Conservation (phyloP, 2,113 vertebrate genomes). For the Tamias sibiricus region DNA sequence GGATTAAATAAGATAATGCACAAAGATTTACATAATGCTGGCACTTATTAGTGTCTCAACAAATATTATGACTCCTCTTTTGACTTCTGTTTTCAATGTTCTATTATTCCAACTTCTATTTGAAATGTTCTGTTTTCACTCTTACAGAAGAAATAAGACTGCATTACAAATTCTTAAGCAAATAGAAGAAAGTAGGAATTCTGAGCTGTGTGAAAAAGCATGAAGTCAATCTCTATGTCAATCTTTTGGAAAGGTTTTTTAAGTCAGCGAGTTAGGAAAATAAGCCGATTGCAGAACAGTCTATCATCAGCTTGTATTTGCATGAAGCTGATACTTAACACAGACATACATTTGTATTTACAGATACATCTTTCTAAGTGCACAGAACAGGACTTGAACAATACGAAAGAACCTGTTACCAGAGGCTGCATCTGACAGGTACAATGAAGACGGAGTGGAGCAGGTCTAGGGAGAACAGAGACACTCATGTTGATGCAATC, state of each 20-base stretch:
- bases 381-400: not conserved
- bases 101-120: not conserved
- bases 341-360: not conserved
- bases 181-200: not conserved
- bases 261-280: not conserved
- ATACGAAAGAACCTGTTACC: not conserved
- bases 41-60: not conserved
- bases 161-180: constrained; percentile 1
- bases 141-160: not conserved
- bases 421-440: not conserved
- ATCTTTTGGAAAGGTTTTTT: constrained; percentile 4
- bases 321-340: not conserved
- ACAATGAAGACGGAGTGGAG: not conserved
- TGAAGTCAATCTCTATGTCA: not conserved
- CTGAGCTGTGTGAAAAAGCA: not conserved
- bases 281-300: not conserved
- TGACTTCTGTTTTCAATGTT: not conserved
- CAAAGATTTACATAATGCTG: not conserved
- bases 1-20: constrained; percentile 36
- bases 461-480: not conserved
- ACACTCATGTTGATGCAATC: not conserved
- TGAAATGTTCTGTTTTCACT: not conserved
- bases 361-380: not conserved
- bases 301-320: not conserved
- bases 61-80: constrained; percentile 19